Evolutionary conservation across 2,113 vertebrate genomes (phyloP), one percentile per base, ranked within the genome.

Genomic region (Serinus canaria): DNA sequence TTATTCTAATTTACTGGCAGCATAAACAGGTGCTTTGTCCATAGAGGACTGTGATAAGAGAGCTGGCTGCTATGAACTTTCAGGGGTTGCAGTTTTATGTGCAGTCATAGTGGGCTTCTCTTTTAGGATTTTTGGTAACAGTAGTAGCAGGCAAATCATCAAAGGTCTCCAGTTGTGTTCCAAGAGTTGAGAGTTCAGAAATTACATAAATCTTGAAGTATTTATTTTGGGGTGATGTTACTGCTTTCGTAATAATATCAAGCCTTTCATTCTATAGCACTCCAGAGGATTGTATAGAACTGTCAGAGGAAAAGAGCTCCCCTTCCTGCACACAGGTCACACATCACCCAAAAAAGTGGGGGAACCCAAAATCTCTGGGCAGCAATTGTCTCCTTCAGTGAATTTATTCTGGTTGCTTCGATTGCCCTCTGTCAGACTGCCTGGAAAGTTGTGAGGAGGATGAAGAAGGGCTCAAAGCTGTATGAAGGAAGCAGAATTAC

Each of bases 21-120:
- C 56, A 62, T 53, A 72, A 92, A 31, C 73, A 96, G 59, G 56
- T 96, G 63, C 76, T 95, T 93, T 92, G 41, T 85, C 85, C 56
- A 13, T 66, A 67, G 77, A 92, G 73, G 47, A 72, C 35, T 95
- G 62, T 87, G 77, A 90, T 89, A 91, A 93, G 67, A 86, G 83
- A 90, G 39, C 50, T 95, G 85, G 22, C 30, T 79, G 63, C 76
- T 89, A 5, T 50, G 15, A 50, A 50, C 46, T 87, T 93, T 79
- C 49, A 43, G 41, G 27, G 25, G 43, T 73, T 90, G 43, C 50
- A 79, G 13, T 67, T 96, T 92, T 63, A 19, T 84, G 30, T 93
- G 41, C 39, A 52, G 27, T 72, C 50, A 30, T 41, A 64, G 30
- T 23, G 13, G 52, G 39, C 68, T 94, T 90, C 50, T 73, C 37